phyloP scores from a whole-genome alignment of 2,113 vertebrate species.

The Artemisiospiza belli region DNA sequence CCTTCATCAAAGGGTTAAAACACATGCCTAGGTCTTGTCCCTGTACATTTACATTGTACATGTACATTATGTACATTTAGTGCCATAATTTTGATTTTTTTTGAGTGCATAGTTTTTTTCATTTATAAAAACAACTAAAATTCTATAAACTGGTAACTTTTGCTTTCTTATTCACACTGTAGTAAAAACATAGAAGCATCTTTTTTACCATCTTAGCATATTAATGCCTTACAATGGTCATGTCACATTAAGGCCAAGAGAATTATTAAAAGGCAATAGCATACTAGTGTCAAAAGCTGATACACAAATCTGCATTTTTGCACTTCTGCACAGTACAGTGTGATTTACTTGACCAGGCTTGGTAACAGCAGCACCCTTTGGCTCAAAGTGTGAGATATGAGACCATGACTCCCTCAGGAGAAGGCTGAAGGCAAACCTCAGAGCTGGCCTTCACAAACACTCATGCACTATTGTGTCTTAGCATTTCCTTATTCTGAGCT shows the following conservation, averaged over 20 bases:
- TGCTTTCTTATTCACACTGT: neutral
- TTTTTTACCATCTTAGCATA: neutral
- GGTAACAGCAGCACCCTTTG: neutral
- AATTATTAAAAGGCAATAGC: neutral
- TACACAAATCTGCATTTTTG: neutral
- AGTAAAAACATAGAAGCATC: neutral
- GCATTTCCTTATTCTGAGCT: neutral
- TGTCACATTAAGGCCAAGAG: neutral
- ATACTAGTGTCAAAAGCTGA: neutral
- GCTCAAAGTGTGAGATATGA: neutral
- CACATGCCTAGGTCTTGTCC: accelerated
- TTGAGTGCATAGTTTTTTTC: neutral
- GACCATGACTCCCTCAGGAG: neutral
- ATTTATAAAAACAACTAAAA: neutral
- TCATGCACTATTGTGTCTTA: neutral
- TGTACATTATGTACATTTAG: no score
- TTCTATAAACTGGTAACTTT: neutral
- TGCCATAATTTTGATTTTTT: neutral
- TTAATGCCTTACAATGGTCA: accelerated
- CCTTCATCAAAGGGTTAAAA: neutral
- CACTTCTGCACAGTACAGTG: neutral
- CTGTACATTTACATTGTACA: no score
- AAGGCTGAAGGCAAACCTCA: neutral
- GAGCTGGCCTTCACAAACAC: neutral
- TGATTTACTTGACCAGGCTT: neutral